Base-by-base conservation (phyloP, 2,797 vertebrate genomes). In the Selene dorsalis region DNA sequence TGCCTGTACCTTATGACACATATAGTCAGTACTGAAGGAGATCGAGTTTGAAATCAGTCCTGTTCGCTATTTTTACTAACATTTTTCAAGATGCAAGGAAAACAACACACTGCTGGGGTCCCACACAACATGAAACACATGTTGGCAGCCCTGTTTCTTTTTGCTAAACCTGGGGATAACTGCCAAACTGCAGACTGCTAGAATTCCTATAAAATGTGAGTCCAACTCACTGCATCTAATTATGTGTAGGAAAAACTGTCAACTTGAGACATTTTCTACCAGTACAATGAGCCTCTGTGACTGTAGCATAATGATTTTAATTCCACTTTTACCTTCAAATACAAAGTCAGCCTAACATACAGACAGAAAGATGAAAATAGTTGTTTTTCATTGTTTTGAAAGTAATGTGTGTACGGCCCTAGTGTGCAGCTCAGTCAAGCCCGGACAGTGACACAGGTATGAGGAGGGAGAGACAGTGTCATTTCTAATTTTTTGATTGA, bases 141-240 rank as follows among this genome's bases (percentile, higher is more conserved):
- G 24, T 53, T 56, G 53, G 53, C 14, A 32, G 53, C 6, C 11
- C 28, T 20, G 4, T 56, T 56, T 17, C 26, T 18, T 18, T 10
- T 4, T 9, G 26, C 8, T 30, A 17, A 30, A 18, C 26, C 18
- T 17, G 6, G 53, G 26, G 26, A 17, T 56, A 30, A 28, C 18
- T 56, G 26, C 53, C 53, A 56, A 30, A 16, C 28, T 18, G 26
- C 32, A 32, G 17, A 38, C n/a, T 43, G 28, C 43, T 58, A 30
- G 5, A 28, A 41, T 58, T 52, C 17, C 35, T 14, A 14, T 63
- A 43, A 64, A 76, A 66, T 64, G 28, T 18, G n/a, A 58, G 26
- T 71, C 65, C 17, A 59, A 18, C 26, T 14, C 30, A 50, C 50
- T 63, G 30, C 11, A 63, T 1, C 13, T 39, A n/a, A 45, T 55